These are phyloP conservation scores for Mimas tiliae DNA, from an alignment of 2,888 invertebrate species.

Conservation along the genomic window DNA sequence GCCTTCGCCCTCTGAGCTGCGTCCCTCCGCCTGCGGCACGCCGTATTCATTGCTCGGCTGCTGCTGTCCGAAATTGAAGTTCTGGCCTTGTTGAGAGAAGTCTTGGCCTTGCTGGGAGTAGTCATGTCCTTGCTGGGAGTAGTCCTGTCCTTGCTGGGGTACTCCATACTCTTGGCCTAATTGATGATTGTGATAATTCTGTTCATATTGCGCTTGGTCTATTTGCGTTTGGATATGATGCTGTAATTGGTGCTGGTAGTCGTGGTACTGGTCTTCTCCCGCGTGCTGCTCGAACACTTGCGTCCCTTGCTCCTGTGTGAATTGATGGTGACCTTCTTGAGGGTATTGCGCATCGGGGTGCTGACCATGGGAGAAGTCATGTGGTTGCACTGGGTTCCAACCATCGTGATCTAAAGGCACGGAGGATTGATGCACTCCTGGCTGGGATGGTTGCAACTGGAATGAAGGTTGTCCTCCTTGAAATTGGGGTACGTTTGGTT, in stretches of 20 bases:
- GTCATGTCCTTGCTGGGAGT: conserved; percentile 44
- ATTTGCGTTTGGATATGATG: conserved; percentile 74
- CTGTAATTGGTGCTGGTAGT: conserved; percentile 69
- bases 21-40: conserved; percentile 68
- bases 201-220: conserved; percentile 65
- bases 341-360: conserved; percentile 53
- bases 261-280: conserved; percentile 62
- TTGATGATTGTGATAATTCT: conserved; percentile 54
- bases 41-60: conserved; percentile 63
- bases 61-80: conserved; percentile 44
- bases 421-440: conserved; percentile 45
- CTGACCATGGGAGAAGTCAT: conserved; percentile 47
- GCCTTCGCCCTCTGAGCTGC: conserved; percentile 58
- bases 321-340: conserved; percentile 58
- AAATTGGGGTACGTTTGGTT: conserved; percentile 27
- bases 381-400: conserved; percentile 73
- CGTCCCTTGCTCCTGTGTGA: conserved; percentile 69
- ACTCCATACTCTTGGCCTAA: conserved; percentile 48
- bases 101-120: conserved; percentile 42
- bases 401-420: conserved; percentile 68
- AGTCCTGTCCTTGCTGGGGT: conserved; percentile 48
- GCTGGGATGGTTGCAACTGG: conserved; percentile 39
- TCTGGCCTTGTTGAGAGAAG: conserved; percentile 40
- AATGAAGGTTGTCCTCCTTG: conserved; percentile 31
- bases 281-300: conserved; percentile 73